These are phyloP conservation scores for Apostichopus japonicus DNA, from an alignment of 35 echinoderm and acorn worm genomes.

Conservation along the genomic window DNA sequence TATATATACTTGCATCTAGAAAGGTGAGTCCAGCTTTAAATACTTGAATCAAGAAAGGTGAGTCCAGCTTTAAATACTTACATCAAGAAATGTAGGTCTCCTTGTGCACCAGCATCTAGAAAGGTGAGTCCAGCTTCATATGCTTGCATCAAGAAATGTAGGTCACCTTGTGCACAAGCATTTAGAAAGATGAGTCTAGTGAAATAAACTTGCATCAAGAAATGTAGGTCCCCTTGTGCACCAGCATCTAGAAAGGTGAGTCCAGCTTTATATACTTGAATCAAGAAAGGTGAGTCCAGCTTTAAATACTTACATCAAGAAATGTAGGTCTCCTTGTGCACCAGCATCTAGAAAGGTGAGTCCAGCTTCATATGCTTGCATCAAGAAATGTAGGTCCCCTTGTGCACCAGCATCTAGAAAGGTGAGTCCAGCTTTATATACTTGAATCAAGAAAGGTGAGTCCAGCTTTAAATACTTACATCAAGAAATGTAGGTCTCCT, in stretches of 20 bases:
- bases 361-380: neutral
- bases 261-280: neutral
- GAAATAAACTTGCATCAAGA: neutral
- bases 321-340: too few species aligned
- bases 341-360: conserved; percentile 94
- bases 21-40: conserved; percentile 60
- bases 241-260: conserved; percentile 91
- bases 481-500: conserved; percentile 18
- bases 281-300: conserved; percentile 60
- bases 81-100: too few species aligned
- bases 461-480: neutral
- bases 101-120: too few species aligned
- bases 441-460: conserved; percentile 62
- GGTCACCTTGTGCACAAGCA: too few species aligned
- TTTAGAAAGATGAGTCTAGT: conserved; percentile 42
- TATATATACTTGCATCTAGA: conserved; percentile 82
- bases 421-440: neutral
- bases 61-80: conserved; percentile 79
- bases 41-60: conserved; percentile 9
- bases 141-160: too few species aligned
- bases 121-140: conserved; percentile 58
- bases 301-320: conserved; percentile 88
- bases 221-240: conserved; percentile 69
- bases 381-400: conserved; percentile 27
- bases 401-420: conserved; percentile 77